Evolutionary conservation across 2,113 vertebrate genomes (phyloP).

Genomic region (Tenrec ecaudatus): DNA sequence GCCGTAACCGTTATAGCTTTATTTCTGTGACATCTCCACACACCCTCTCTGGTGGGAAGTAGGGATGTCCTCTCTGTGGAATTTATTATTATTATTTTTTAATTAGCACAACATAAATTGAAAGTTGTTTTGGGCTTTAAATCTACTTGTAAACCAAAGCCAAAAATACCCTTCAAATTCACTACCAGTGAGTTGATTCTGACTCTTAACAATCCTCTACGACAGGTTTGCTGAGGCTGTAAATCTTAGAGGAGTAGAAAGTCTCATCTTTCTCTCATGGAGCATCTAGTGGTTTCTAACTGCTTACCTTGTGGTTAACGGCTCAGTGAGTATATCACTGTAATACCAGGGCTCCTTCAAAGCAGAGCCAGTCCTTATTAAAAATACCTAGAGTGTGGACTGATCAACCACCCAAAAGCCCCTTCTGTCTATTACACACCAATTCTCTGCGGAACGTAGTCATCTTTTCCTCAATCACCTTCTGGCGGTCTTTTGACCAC

Average conservation of each 20-base stretch:
- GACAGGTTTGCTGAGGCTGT: too few relatives aligned
- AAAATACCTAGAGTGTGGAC: background rate
- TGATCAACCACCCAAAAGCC: background rate
- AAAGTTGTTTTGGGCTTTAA: background rate
- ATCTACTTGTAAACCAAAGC: slow-evolving; percentile 27
- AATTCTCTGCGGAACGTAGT: background rate
- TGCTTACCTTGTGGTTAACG: too few relatives aligned
- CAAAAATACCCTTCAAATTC: too few relatives aligned
- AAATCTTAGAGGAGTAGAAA: too few relatives aligned
- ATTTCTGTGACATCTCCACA: background rate
- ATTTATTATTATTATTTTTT: background rate
- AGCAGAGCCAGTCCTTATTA: background rate
- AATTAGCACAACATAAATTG: background rate
- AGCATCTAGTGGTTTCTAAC: too few relatives aligned
- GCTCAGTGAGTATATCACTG: too few relatives aligned
- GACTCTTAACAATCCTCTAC: too few relatives aligned
- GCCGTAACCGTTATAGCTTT: background rate
- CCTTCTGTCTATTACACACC: background rate
- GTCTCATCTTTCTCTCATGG: too few relatives aligned
- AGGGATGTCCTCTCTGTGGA: background rate
- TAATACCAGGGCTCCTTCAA: too few relatives aligned
- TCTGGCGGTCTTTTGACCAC: background rate
- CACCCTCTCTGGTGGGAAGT: too few relatives aligned
- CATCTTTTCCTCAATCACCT: background rate
- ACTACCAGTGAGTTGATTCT: too few relatives aligned